These are phyloP conservation scores for Lateolabrax maculatus DNA, from an alignment of 2,797 vertebrate species.

Conservation along the genomic window DNA sequence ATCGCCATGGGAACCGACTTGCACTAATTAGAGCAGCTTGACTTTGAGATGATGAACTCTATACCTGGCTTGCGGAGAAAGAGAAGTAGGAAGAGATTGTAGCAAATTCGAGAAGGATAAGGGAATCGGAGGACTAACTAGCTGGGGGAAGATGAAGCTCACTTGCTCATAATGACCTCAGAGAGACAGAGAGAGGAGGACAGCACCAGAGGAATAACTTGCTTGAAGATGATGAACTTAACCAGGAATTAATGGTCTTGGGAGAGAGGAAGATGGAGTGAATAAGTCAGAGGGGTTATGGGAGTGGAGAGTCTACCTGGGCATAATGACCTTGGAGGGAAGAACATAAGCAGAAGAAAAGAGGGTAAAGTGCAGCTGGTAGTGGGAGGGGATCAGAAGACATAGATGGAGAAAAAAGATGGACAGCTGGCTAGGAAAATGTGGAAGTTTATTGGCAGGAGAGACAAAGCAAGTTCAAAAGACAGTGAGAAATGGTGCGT, in stretches of 20 bases:
- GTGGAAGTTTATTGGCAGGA: conserved; percentile 19
- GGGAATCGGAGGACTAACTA: not conserved
- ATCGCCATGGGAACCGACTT: conserved; percentile 54
- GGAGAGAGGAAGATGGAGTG: conserved; percentile 1
- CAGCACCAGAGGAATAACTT: conserved; percentile 20
- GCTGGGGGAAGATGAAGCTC: conserved; percentile 34
- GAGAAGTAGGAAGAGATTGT: conserved; percentile 6
- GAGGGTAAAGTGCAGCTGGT: not conserved
- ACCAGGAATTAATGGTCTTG: conserved; percentile 49
- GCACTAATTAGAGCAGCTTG: conserved; percentile 72
- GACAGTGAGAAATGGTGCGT: not conserved
- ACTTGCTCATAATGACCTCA: conserved; percentile 50
- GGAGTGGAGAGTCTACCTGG: conserved; percentile 15
- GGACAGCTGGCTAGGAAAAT: conserved; percentile 14
- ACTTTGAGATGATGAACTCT: conserved; percentile 70
- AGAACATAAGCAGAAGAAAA: conserved; percentile 13
- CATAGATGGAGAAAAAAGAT: conserved; percentile 6
- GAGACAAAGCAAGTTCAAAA: conserved; percentile 18
- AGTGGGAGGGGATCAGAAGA: not conserved
- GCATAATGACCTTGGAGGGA: conserved; percentile 31
- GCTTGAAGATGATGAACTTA: conserved; percentile 51
- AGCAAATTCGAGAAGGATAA: conserved; percentile 9
- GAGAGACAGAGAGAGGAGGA: conserved; percentile 19
- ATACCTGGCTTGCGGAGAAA: conserved; percentile 39
- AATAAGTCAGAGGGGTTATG: conserved; percentile 5